Evolutionary conservation across 2,888 invertebrate species (phyloP), one percentile per base, ranked within the genome.

Genomic region (Galerucella nymphaeae): DNA sequence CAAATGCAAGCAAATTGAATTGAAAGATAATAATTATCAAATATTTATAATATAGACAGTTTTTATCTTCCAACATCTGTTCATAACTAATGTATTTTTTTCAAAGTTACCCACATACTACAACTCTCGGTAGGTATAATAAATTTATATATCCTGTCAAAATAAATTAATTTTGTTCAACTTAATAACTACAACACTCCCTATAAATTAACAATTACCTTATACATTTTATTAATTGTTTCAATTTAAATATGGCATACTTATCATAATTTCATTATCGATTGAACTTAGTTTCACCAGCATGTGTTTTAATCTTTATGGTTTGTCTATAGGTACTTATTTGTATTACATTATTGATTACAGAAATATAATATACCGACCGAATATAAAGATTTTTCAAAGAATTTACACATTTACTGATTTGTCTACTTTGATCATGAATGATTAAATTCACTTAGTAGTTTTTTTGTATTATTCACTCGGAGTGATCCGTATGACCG

Each of bases 131-230:
- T 53, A 53, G 18, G 18, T 16, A 16, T 70, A 63, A 57, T 64
- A 70, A 66, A 57, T n/a, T 66, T n/a, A 41, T 62, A 13, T 41
- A 62, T 62, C 16, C 41, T 62, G 61, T 62, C 61, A 63, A 57
- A 57, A 53, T 62, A 20, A 63, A 69, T 62, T 69, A 66, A 63
- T 55, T 41, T 59, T 70, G 57, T 45, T 45, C 14, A 16, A 57
- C n/a, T 42, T 70, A 41, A 57, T 63, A 53, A 63, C 30, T 18
- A 63, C 42, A 23, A 63, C 42, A 23, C 23, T 20, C 45, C 13
- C n/a, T 55, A 68, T 68, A 68, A 62, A 64, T 57, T 63, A 41
- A 41, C 53, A 62, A 70, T 63, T 70, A 63, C 57, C 62, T 45
- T 57, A 62, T 70, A 66, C 18, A 45, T 18, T 18, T 13, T 9